Conservation (phyloP, 2,797 vertebrate genomes). For the Somateria mollissima region DNA sequence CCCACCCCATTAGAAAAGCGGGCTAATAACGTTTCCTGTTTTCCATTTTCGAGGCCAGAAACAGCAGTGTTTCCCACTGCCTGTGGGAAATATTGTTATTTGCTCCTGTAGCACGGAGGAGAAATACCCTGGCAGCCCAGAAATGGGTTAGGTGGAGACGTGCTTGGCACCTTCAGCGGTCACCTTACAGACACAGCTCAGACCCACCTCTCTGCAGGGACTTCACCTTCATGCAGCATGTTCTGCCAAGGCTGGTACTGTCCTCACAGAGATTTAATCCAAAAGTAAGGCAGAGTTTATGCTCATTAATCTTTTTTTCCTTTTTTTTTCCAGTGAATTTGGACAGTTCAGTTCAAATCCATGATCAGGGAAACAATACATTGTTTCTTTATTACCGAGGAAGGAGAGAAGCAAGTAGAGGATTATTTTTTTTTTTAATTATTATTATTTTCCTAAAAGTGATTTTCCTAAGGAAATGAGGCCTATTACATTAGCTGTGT, state of each 20-base stretch:
- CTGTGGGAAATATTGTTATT: background rate
- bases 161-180: background rate
- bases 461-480: slow-evolving; percentile 52
- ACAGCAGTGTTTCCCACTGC: background rate
- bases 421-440: background rate
- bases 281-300: background rate
- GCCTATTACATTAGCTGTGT: background rate
- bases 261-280: background rate
- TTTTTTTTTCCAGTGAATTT: background rate
- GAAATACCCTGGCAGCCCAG: background rate
- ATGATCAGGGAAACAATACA: background rate
- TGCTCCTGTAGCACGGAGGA: background rate
- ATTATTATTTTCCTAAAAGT: background rate
- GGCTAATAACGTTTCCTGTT: background rate
- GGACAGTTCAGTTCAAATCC: background rate
- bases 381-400: background rate
- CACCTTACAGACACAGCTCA: background rate
- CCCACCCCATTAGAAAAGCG: background rate
- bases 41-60: background rate
- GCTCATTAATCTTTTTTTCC: background rate
- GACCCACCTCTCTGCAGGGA: background rate
- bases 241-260: background rate
- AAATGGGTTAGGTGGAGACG: background rate
- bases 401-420: background rate
- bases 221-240: accelerated